Base-by-base conservation (phyloP, 2,113 vertebrate genomes). In the Corythornis vintsioides region DNA sequence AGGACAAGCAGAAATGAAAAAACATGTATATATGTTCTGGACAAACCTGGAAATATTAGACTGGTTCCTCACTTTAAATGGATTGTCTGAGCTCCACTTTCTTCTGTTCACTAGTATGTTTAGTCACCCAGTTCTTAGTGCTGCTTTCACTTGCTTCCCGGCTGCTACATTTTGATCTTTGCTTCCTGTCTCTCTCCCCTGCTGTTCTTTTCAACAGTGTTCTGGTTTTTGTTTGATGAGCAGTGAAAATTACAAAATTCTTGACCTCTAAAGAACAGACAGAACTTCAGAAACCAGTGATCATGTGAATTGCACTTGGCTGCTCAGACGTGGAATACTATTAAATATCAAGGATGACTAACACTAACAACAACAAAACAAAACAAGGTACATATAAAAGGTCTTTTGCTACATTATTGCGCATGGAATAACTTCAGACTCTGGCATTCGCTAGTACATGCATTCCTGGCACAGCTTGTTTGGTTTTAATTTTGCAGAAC, bases 101-200 rank as follows among this genome's bases (percentile, higher is more conserved):
- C 10, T 40, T 61, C 17, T 35, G 5, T 64, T 90, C 85, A 42
- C 38, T 10, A 31, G 24, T 15, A 28, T 55, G 50, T 65, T 65
- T 73, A 86, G 38, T 53, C 56, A 86, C 52, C 19, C 48, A 47
- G 13, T 13, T 90, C 24, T 78, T 77, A 16, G 2, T 74, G n/a
- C 35, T 83, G 43, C 73, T 95, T 91, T 82, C 65, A 88, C 69
- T 83, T 74, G 50, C 59, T 70, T 83, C 35, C 60, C 47, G 80
- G 74, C 81, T 90, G 80, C 50, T 84, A 50, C 59, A 38, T 91
- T 93, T 94, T 96, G 83, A 88, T 90, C 83, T 86, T 90, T 88
- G n/a, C 48, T 86, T 73, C 72, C 56, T 81, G 31, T 63, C 47
- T 86, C 24, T 83, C 42, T 77, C n/a, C 25, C 79, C 72, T 78